Base-by-base conservation (phyloP, 2,113 vertebrate species). In the Hyla sarda region DNA sequence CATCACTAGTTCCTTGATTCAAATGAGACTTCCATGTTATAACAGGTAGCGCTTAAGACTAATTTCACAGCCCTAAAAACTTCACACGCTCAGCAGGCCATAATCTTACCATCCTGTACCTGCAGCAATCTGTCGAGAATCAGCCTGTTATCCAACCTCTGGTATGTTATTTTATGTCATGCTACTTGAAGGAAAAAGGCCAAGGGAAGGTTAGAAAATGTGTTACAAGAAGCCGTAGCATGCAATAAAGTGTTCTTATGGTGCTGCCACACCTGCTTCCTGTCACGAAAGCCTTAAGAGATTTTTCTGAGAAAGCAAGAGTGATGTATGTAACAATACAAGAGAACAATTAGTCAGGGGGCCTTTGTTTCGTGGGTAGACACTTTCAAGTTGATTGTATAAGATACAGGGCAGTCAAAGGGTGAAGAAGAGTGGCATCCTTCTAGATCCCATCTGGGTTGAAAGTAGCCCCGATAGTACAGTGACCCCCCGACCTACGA, bases 81-180 rank as follows among this genome's bases (percentile, higher is more conserved):
- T 85, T 85, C 84, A 71, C 75, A 85, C 74, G 47, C 74, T 54
- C 74, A 79, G 62, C 47, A 79, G 60, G 60, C 60, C 74, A 74
- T 85, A 85, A 85, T 85, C 84, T 85, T 79, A 76, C 11, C 45
- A 69, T 85, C 74, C 0, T 77, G 73, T 85, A 85, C 84, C 75
- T 85, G 83, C 83, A 85, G 74, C 75, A 41, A 79, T 85, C 47
- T 79, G 75, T 85, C 62, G 60, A 79, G 74, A 85, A 85, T 56
- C 37, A 85, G 84, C 75, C 74, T 85, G 84, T 85, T 74, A 85
- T 79, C 47, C 34, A 62, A 78, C 67, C 83, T 69, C 73, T 85
- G 74, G 75, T 69, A 79, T 85, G 84, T 85, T 85, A 85, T 85
- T 85, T 85, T 85, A 85, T 79, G 84, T 85, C 74, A 71, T 69